Percentiles rank a stretch among this genome's conserved stretches.
Evolutionary conservation across 2,113 vertebrate species (phyloP).

Genomic region (Chitala chitala): DNA sequence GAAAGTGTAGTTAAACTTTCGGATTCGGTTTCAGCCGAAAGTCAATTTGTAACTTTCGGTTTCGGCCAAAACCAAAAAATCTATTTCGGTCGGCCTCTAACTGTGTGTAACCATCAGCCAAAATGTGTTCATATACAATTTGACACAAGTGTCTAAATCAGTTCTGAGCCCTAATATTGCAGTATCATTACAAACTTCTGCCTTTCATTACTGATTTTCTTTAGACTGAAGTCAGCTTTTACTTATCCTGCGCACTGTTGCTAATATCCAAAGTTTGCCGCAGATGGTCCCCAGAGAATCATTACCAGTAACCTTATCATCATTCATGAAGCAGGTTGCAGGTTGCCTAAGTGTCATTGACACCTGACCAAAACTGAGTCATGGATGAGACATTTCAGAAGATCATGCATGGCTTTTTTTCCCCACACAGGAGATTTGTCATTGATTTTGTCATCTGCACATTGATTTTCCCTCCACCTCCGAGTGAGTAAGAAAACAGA

Average conservation of each 20-base stretch:
- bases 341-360: background rate
- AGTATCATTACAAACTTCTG: constrained; percentile 8
- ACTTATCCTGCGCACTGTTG: background rate
- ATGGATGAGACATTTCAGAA: constrained; percentile 54
- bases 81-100: too few relatives aligned
- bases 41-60: too few relatives aligned
- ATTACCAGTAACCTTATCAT: background rate
- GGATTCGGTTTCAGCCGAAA: too few relatives aligned
- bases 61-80: too few relatives aligned
- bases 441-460: constrained; percentile 65
- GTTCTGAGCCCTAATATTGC: too few relatives aligned
- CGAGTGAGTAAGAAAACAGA: constrained; percentile 27
- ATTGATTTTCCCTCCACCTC: constrained; percentile 49
- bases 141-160: too few relatives aligned
- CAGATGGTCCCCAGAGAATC: too few relatives aligned
- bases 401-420: constrained; percentile 45
- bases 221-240: too few relatives aligned
- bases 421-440: constrained; percentile 54
- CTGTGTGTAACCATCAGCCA: too few relatives aligned
- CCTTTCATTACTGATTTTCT: constrained; percentile 11
- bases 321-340: background rate
- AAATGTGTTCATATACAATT: too few relatives aligned
- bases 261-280: background rate
- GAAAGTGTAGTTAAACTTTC: too few relatives aligned
- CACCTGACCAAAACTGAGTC: constrained; percentile 37